Percentiles rank a stretch among this genome's conserved stretches.
Evolutionary conservation across 2,113 vertebrate genomes (phyloP).

Genomic region (Boulengeromyrus knoepffleri): DNA sequence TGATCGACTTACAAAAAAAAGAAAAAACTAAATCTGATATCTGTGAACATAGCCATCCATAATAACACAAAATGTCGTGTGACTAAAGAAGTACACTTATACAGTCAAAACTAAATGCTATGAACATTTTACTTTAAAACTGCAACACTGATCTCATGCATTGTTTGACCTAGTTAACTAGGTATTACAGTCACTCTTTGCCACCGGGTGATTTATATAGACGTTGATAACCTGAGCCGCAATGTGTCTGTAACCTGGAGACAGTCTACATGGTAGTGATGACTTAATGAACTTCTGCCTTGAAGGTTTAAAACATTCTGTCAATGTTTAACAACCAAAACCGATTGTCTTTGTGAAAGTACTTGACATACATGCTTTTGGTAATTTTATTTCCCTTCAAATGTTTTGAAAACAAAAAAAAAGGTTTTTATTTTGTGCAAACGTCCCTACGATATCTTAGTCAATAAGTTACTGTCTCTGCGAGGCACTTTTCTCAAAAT

Average conservation of each 20-base stretch:
- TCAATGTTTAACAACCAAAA: conserved; percentile 5
- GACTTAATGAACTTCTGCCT: neutral
- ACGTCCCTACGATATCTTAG: neutral
- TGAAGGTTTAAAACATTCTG: conserved; percentile 1
- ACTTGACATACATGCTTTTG: neutral
- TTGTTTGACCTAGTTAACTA: neutral
- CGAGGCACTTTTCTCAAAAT: neutral
- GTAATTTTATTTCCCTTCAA: neutral
- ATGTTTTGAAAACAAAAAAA: neutral
- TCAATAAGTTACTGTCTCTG: neutral
- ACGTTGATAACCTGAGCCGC: neutral
- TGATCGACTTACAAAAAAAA: neutral
- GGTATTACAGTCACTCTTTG: neutral
- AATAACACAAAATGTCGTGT: neutral
- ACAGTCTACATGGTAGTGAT: neutral
- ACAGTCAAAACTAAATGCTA: neutral
- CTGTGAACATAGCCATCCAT: neutral
- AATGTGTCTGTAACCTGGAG: neutral
- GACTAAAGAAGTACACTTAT: neutral
- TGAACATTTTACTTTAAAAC: neutral
- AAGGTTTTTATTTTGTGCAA: neutral
- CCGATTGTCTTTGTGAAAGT: neutral
- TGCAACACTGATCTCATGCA: neutral
- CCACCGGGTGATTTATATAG: neutral
- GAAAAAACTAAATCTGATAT: neutral